Evolutionary conservation across 2,888 invertebrate genomes (phyloP).

Genomic region (Diabrotica balteata): DNA sequence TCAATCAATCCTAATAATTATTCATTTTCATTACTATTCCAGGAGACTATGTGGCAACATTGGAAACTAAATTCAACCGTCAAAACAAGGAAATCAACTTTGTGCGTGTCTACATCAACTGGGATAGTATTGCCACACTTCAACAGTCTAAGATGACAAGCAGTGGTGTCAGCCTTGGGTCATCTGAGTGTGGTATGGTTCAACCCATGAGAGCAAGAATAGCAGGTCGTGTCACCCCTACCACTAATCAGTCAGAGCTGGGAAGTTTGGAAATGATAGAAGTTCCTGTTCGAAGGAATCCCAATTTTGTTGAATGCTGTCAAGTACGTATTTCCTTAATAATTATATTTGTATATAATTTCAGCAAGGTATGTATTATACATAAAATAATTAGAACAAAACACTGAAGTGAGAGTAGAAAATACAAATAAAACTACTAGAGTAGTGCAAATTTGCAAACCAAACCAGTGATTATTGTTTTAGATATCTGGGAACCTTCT

Average conservation of each 20-base stretch:
- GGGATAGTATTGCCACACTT: conserved; percentile 66
- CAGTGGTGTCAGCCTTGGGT: conserved; percentile 56
- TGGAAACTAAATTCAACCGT: conserved; percentile 67
- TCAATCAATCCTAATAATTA: too few species aligned
- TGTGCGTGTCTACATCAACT: conserved; percentile 78
- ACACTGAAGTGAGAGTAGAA: too few species aligned
- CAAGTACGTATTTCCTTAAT: conserved; percentile 55
- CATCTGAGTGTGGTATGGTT: conserved; percentile 59
- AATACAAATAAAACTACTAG: too few species aligned
- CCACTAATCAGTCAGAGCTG: conserved; percentile 68
- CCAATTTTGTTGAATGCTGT: conserved; percentile 70
- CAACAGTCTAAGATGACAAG: conserved; percentile 61
- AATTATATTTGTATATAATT: too few species aligned
- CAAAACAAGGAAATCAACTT: conserved; percentile 63
- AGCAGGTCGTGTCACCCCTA: conserved; percentile 78
- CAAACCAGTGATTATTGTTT: background rate
- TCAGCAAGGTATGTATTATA: too few species aligned
- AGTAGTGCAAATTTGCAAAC: too few species aligned
- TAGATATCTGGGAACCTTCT: conserved; percentile 58
- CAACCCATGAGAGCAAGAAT: conserved; percentile 73
- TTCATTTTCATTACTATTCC: conserved; percentile 1
- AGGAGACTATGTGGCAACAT: conserved; percentile 72
- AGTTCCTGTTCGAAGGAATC: conserved; percentile 69
- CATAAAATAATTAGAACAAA: too few species aligned
- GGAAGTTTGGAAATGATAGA: conserved; percentile 76